Base-by-base conservation (phyloP, 2,797 vertebrate species). In the Cephalopachus bancanus region DNA sequence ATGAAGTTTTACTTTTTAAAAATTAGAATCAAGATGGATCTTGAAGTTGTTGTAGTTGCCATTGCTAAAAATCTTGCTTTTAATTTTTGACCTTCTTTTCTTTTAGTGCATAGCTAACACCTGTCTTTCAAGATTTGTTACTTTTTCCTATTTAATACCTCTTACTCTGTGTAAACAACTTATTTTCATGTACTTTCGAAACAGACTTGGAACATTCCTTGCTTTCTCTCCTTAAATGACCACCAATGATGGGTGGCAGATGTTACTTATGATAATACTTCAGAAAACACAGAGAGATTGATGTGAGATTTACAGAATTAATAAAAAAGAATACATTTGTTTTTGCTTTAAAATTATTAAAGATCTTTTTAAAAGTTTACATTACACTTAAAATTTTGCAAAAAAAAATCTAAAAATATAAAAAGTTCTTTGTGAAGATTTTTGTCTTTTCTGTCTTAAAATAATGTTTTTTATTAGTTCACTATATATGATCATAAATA, bases 161-260 rank as follows among this genome's bases (percentile, higher is more conserved):
- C 93, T 97, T 97, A 96, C 71, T 95, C 78, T 97, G 67, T 94
- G 86, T 97, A 97, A 98, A 98, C 83, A 97, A 91, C 65, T 98
- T 97, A 97, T 98, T 98, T 98, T 81, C 65, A 94, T 15, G 88
- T 90, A 62, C 93, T 98, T 95, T 94, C 95, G 97, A 97, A 97
- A 62, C 80, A 98, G 97, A 97, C 76, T 86, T 97, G 57, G 65
- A 97, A 85, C 94, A 96, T 91, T 96, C 75, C 95, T 97, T 96
- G 80, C 81, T 97, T 97, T 97, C 83, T 83, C 57, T 96, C 91
- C 92, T 92, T 94, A 86, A 96, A 98, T 87, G 91, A 97, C 53
- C 83, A 44, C 67, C 96, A 60, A 71, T 93, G 96, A 94, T 33
- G n/a, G 97, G 96, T 97, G 96, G 79, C 88, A 95, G 83, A 94